phyloP scores from a whole-genome alignment of 2,113 vertebrate species.

The Melanostigma gelatinosum region DNA sequence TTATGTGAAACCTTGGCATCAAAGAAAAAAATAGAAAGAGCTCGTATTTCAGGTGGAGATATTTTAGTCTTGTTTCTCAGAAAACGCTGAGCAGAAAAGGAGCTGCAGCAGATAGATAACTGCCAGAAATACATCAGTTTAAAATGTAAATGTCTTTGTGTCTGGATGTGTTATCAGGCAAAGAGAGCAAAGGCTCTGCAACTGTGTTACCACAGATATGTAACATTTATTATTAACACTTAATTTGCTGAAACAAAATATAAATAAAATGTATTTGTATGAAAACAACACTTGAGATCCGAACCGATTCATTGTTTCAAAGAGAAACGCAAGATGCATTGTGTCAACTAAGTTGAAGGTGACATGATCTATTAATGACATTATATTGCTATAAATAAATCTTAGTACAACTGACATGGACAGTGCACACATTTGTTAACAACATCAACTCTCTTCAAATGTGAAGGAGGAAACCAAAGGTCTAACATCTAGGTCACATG shows the following conservation, averaged over 20 bases:
- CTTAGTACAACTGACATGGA: background rate
- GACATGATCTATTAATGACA: background rate
- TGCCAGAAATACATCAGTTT: slow-evolving; percentile 21
- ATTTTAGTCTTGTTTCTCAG: slow-evolving; percentile 70
- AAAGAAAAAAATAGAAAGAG: slow-evolving; percentile 66
- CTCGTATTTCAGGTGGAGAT: slow-evolving; percentile 71
- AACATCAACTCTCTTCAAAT: slow-evolving; percentile 1
- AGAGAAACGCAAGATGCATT: background rate
- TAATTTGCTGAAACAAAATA: background rate
- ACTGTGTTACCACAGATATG: background rate
- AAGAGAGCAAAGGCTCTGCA: slow-evolving; percentile 16
- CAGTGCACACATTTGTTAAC: background rate
- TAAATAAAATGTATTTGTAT: background rate
- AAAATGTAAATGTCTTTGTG: slow-evolving; percentile 14
- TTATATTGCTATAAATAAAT: background rate
- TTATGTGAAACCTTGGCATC: slow-evolving; percentile 63
- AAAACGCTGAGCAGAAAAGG: slow-evolving; percentile 48
- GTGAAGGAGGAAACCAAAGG: background rate
- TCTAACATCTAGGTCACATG: slow-evolving; percentile 7
- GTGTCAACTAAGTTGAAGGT: background rate
- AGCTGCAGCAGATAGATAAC: slow-evolving; percentile 26
- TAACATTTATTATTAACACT: background rate
- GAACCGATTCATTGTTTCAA: background rate
- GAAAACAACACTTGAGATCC: background rate
- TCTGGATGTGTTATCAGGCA: slow-evolving; percentile 25